phyloP scores from a whole-genome alignment of 2,113 vertebrate genomes.

The Pygoscelis antarcticus region DNA sequence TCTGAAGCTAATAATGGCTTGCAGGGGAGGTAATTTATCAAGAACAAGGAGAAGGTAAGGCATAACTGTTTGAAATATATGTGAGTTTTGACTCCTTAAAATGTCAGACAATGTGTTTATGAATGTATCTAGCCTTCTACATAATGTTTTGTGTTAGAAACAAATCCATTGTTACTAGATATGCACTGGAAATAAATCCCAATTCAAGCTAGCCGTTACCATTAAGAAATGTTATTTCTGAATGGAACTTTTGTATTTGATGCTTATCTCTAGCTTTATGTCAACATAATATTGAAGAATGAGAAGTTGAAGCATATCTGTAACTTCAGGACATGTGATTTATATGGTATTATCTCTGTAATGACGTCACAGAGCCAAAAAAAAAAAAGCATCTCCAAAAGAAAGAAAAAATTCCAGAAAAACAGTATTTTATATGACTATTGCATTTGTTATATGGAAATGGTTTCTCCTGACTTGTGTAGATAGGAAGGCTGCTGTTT shows the following conservation, averaged over 20 bases:
- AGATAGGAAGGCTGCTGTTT: background rate
- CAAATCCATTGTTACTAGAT: background rate
- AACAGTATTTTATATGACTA: background rate
- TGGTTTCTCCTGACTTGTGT: background rate
- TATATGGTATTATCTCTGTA: background rate
- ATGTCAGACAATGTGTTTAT: slow-evolving; percentile 18
- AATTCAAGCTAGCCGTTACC: background rate
- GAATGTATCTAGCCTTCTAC: slow-evolving; percentile 6
- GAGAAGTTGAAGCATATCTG: background rate
- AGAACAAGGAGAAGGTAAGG: background rate
- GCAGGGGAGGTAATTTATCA: background rate
- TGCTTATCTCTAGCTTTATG: background rate
- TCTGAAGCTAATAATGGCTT: background rate
- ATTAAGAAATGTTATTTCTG: slow-evolving; percentile 18
- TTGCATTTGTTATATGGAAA: background rate
- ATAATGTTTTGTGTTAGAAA: background rate
- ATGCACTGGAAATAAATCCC: background rate
- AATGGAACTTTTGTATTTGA: background rate
- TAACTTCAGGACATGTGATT: background rate
- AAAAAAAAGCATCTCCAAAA: background rate
- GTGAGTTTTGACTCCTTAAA: slow-evolving; percentile 23
- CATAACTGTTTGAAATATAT: background rate
- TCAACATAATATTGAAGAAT: slow-evolving; percentile 6
- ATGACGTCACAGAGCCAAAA: background rate
- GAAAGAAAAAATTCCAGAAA: background rate